Percentiles rank a stretch among this genome's conserved stretches.
Evolutionary conservation across 35 echinoderm and acorn worm genomes (phyloP).

Genomic region (Ophiothrix spiculata): DNA sequence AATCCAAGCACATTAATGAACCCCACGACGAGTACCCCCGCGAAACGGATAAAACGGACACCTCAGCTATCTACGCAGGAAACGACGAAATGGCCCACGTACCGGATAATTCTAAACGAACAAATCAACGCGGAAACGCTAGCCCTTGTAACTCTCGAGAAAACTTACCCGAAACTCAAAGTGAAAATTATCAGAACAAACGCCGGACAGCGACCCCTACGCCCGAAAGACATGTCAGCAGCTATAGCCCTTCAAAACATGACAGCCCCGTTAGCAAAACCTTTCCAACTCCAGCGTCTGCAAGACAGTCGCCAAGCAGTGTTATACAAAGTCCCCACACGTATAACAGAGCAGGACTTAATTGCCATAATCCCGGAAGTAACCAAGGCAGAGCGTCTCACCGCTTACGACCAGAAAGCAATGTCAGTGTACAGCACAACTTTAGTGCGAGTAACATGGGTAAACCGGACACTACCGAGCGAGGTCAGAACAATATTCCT

Average conservation of each 20-base stretch:
- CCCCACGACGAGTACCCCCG: background rate
- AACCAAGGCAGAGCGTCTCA: constrained; percentile 2
- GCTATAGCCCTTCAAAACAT: background rate
- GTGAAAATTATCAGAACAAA: background rate
- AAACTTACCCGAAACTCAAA: background rate
- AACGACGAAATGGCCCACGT: background rate
- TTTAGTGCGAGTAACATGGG: background rate
- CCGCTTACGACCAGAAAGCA: background rate
- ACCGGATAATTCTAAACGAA: background rate
- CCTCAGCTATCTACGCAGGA: background rate
- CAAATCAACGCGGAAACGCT: background rate
- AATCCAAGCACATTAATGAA: no score
- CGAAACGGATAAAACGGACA: background rate
- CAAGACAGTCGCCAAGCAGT: constrained; percentile 1
- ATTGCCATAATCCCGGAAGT: constrained; percentile 6
- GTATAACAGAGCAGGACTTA: background rate
- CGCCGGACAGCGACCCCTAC: background rate
- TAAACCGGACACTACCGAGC: background rate
- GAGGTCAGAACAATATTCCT: background rate
- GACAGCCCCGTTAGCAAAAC: background rate
- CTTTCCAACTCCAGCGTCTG: background rate
- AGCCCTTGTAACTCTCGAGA: background rate
- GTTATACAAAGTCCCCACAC: background rate
- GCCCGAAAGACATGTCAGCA: background rate
- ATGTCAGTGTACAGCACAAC: background rate